These are phyloP conservation scores for Zaprionus gabonicus DNA, from an alignment of 1,140 invertebrate species.

Conservation along the genomic window DNA sequence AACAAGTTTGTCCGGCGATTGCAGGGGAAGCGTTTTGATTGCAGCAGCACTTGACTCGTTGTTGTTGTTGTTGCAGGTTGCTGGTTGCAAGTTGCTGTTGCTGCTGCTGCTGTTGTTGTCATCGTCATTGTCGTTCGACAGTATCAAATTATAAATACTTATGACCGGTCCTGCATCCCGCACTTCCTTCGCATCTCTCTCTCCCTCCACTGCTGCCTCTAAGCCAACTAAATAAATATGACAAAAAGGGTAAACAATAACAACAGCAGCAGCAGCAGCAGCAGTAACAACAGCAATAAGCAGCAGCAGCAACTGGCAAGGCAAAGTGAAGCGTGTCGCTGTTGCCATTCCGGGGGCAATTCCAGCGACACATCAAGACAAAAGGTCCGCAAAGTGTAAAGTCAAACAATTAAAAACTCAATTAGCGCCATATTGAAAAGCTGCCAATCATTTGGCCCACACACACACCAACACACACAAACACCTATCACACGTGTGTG, in stretches of 20 bases:
- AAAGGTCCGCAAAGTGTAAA: constrained; percentile 66
- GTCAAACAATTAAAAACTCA: constrained; percentile 82
- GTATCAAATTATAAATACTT: constrained; percentile 72
- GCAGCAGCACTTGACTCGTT: constrained; percentile 46
- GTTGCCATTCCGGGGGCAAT: constrained; percentile 17
- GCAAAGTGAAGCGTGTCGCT: constrained; percentile 41
- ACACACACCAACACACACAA: constrained; percentile 38
- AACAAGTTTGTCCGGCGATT: constrained; percentile 54
- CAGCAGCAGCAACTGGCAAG: constrained; percentile 21
- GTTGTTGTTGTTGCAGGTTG: constrained; percentile 45
- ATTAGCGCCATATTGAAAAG: constrained; percentile 82
- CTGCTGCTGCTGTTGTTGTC: constrained; percentile 12
- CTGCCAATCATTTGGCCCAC: constrained; percentile 72
- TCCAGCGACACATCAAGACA: constrained; percentile 46
- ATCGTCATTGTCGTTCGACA: constrained; percentile 28
- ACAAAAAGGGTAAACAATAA: constrained; percentile 18
- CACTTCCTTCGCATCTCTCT: neutral
- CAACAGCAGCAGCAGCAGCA: neutral
- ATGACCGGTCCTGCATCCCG: constrained; percentile 16
- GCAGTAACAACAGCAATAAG: neutral
- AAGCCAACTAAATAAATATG: constrained; percentile 33
- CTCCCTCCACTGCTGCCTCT: neutral
- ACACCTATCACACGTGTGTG: constrained; percentile 24
- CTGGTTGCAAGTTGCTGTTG: neutral
- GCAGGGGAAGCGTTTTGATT: constrained; percentile 59